Evolutionary conservation across 2,113 vertebrate species (phyloP).

Genomic region (Litocranius walleri): DNA sequence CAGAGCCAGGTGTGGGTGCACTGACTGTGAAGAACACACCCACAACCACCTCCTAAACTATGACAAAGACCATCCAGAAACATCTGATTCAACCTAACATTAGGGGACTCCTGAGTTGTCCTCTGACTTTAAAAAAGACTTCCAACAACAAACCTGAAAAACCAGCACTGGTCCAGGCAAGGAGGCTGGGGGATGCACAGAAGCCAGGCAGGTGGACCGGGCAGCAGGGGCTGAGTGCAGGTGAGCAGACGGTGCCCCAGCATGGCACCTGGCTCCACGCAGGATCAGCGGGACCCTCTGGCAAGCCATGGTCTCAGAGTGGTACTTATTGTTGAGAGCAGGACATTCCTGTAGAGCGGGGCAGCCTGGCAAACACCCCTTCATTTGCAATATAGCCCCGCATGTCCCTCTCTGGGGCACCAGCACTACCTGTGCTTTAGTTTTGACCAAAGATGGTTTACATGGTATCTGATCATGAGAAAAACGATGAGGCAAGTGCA

Average conservation of each 20-base stretch:
- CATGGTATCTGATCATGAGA: neutral
- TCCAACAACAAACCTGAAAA: neutral
- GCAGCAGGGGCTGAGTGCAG: neutral
- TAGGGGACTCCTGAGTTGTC: neutral
- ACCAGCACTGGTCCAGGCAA: neutral
- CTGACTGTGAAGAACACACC: neutral
- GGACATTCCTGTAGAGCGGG: neutral
- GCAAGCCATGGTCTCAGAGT: neutral
- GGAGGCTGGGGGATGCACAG: neutral
- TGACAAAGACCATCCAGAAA: neutral
- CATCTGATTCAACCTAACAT: neutral
- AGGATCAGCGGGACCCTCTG: neutral
- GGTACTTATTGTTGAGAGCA: neutral
- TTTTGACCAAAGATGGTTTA: neutral
- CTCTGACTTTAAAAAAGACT: neutral
- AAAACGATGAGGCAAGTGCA: neutral
- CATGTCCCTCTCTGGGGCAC: neutral
- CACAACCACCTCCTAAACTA: neutral
- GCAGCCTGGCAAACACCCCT: neutral
- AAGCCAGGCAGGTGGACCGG: neutral
- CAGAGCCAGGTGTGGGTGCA: neutral
- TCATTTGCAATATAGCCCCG: neutral
- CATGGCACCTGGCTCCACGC: neutral
- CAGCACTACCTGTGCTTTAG: neutral
- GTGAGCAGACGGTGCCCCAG: rapidly evolving